Conservation (phyloP, 1,140 invertebrate species). For the Lordiphosa mommai region DNA sequence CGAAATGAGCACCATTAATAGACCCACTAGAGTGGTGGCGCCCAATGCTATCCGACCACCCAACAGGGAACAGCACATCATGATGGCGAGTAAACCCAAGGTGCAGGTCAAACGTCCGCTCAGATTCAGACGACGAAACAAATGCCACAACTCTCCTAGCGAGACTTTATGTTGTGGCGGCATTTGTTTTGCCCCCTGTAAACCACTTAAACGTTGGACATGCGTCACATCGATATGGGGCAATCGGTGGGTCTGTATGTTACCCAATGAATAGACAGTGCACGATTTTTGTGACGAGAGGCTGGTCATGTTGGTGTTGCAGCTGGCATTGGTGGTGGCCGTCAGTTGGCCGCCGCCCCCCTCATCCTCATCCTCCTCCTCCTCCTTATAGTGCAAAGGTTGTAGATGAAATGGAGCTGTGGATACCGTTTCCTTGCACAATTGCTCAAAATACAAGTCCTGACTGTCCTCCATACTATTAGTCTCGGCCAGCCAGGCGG, state of each 20-base stretch:
- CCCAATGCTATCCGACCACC: neutral
- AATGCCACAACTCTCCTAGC: neutral
- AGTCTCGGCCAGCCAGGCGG: neutral
- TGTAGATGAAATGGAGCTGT: slow-evolving; percentile 50
- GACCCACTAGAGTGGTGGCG: neutral
- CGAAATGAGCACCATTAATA: neutral
- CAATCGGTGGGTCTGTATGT: slow-evolving; percentile 22
- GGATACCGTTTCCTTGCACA: slow-evolving; percentile 42
- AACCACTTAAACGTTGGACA: neutral
- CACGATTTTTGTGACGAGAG: slow-evolving; percentile 28
- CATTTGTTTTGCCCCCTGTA: neutral
- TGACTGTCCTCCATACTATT: neutral
- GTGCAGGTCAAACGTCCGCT: neutral
- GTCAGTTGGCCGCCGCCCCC: neutral
- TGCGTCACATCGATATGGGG: slow-evolving; percentile 22
- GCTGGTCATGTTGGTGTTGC: slow-evolving; percentile 10
- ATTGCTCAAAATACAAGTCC: slow-evolving; percentile 33
- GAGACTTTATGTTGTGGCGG: neutral
- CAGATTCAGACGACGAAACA: neutral
- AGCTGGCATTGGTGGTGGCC: slow-evolving; percentile 8
- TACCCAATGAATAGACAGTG: slow-evolving; percentile 19
- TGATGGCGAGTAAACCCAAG: neutral
- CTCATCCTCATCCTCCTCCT: neutral
- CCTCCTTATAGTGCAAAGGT: slow-evolving; percentile 4
- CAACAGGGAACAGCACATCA: slow-evolving; percentile 1